These are phyloP conservation scores for Drosophila affinis DNA, from an alignment of 2,888 invertebrate species.

Conservation along the genomic window DNA sequence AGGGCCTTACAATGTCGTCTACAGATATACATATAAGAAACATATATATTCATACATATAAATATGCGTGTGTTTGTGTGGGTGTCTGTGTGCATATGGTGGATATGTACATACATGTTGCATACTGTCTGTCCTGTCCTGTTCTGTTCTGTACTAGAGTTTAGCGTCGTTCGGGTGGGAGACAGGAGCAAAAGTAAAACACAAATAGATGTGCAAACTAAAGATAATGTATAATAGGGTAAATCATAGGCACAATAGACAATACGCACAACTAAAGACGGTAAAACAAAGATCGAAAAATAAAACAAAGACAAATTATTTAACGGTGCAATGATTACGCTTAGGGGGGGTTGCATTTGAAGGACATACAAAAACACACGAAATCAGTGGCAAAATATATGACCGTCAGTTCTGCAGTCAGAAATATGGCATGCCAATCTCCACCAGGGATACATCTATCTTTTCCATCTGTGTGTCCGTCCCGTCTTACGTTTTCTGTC, in stretches of 20 bases:
- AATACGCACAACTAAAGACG: too few relatives aligned
- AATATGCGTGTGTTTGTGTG: slow-evolving; percentile 4
- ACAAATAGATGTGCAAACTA: slow-evolving; percentile 13
- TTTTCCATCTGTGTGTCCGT: slow-evolving; percentile 17
- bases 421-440: slow-evolving; percentile 44
- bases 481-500: not conserved
- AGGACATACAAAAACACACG: not conserved
- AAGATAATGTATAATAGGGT: slow-evolving; percentile 31
- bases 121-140: slow-evolving; percentile 37
- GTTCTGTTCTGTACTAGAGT: slow-evolving; percentile 23
- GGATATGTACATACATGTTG: slow-evolving; percentile 28
- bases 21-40: slow-evolving; percentile 41
- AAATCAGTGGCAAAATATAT: slow-evolving; percentile 3
- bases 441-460: slow-evolving; percentile 41
- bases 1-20: slow-evolving; percentile 54
- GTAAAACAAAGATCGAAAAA: slow-evolving; percentile 12
- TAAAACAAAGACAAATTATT: slow-evolving; percentile 21
- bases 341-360: not conserved
- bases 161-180: not conserved
- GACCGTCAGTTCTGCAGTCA: slow-evolving; percentile 12
- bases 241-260: too few relatives aligned
- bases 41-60: slow-evolving; percentile 38
- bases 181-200: slow-evolving; percentile 7
- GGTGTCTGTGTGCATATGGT: slow-evolving; percentile 18
- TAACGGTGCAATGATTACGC: not conserved